Evolutionary conservation across 2,888 invertebrate species (phyloP).

Genomic region (Peribatodes rhomboidaria): DNA sequence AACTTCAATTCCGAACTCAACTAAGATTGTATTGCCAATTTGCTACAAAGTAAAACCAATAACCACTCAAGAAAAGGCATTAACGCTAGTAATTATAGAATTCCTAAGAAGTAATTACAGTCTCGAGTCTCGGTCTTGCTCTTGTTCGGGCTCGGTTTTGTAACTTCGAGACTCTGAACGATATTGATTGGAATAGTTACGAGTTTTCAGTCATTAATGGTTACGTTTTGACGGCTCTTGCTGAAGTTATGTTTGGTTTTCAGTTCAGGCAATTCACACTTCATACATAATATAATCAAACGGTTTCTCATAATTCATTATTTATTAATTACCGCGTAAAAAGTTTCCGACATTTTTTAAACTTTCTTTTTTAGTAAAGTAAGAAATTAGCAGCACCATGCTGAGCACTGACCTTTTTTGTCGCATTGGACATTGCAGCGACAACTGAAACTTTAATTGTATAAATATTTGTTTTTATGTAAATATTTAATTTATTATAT

Average conservation of each 20-base stretch:
- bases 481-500: too few relatives aligned
- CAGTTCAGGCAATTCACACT: background rate
- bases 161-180: slow-evolving; percentile 17
- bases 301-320: too few relatives aligned
- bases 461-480: too few relatives aligned
- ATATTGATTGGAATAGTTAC: slow-evolving; percentile 29
- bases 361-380: too few relatives aligned
- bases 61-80: slow-evolving; percentile 17
- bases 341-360: too few relatives aligned
- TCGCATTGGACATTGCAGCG: too few relatives aligned
- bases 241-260: slow-evolving; percentile 1
- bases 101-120: slow-evolving; percentile 18
- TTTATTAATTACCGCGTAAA: too few relatives aligned
- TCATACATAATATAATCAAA: background rate
- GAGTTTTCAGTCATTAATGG: slow-evolving; percentile 13
- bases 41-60: slow-evolving; percentile 18
- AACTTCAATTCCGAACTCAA: background rate
- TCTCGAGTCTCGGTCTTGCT: slow-evolving; percentile 13
- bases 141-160: slow-evolving; percentile 1
- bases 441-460: too few relatives aligned
- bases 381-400: too few relatives aligned
- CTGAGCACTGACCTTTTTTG: too few relatives aligned
- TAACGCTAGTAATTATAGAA: slow-evolving; percentile 23
- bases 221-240: slow-evolving; percentile 10
- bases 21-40: slow-evolving; percentile 23